Percentiles rank a stretch among this genome's conserved stretches.
Conservation (phyloP, 2,888 invertebrate species). For the Zhengitettix transpicula region DNA sequence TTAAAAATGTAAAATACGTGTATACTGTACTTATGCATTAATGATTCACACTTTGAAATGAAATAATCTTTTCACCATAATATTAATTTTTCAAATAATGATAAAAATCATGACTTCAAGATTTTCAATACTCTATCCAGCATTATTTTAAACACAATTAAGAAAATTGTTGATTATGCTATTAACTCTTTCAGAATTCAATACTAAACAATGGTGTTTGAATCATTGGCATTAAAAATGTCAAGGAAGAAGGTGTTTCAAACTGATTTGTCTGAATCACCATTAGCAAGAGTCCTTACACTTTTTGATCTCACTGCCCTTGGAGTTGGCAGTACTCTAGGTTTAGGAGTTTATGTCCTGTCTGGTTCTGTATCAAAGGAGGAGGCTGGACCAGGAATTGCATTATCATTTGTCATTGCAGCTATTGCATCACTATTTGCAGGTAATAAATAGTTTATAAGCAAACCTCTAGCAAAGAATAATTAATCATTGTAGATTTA, state of each 20-base stretch:
- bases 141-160: no score
- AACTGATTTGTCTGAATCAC: slow-evolving; percentile 2
- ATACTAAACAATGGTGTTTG: not conserved
- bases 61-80: no score
- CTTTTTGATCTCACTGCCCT: slow-evolving; percentile 34
- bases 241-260: not conserved
- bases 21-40: no score
- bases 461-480: no score
- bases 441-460: slow-evolving; percentile 20
- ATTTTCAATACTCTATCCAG: no score
- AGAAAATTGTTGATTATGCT: no score
- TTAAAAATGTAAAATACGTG: no score
- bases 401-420: slow-evolving; percentile 36
- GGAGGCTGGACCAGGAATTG: slow-evolving; percentile 36
- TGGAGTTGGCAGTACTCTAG: slow-evolving; percentile 29
- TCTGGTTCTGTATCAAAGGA: slow-evolving; percentile 31
- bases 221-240: not conserved
- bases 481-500: no score
- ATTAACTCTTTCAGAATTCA: no score
- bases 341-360: slow-evolving; percentile 40
- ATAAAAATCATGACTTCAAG: no score
- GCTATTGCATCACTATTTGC: slow-evolving; percentile 37
- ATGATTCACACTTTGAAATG: no score
- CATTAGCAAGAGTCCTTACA: slow-evolving; percentile 27
- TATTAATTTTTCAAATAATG: no score